These are phyloP conservation scores for Scaptomyza montana DNA, from an alignment of 1,140 invertebrate genomes.

Conservation along the genomic window DNA sequence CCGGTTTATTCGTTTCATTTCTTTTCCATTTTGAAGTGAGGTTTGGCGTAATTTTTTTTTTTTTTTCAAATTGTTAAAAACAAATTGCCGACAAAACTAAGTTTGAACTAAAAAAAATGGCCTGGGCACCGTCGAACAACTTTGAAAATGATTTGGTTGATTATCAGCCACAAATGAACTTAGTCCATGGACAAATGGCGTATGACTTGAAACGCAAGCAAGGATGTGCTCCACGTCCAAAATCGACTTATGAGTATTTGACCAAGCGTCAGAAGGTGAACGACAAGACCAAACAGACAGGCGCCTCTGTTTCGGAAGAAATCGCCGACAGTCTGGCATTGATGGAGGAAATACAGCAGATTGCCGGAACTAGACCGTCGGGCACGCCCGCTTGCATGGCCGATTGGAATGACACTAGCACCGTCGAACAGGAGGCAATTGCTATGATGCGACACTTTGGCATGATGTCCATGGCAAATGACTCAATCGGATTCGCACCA, in stretches of 20 bases:
- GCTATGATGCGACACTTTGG: conserved; percentile 73
- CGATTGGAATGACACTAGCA: conserved; percentile 64
- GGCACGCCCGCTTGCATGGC: conserved; percentile 62
- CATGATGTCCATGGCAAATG: conserved; percentile 48
- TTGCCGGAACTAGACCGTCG: conserved; percentile 62
- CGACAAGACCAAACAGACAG: conserved; percentile 11
- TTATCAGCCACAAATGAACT: conserved; percentile 37
- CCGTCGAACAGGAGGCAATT: conserved; percentile 59
- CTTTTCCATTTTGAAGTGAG: no score
- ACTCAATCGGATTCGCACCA: background rate
- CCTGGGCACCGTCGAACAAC: conserved; percentile 62
- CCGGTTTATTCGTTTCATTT: no score
- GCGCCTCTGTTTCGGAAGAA: conserved; percentile 12
- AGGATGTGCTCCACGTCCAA: conserved; percentile 47
- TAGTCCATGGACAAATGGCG: conserved; percentile 20
- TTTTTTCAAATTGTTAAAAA: no score
- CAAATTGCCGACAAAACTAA: no score
- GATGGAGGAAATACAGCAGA: conserved; percentile 69
- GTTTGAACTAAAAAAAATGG: conserved; percentile 40
- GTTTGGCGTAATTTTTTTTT: no score
- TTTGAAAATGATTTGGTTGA: conserved; percentile 72
- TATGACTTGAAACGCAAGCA: conserved; percentile 31
- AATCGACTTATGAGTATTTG: conserved; percentile 45
- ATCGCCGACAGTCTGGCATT: conserved; percentile 45
- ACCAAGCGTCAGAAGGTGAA: conserved; percentile 28